Conservation (phyloP, 2,113 vertebrate genomes). For the Engystomops pustulosus region DNA sequence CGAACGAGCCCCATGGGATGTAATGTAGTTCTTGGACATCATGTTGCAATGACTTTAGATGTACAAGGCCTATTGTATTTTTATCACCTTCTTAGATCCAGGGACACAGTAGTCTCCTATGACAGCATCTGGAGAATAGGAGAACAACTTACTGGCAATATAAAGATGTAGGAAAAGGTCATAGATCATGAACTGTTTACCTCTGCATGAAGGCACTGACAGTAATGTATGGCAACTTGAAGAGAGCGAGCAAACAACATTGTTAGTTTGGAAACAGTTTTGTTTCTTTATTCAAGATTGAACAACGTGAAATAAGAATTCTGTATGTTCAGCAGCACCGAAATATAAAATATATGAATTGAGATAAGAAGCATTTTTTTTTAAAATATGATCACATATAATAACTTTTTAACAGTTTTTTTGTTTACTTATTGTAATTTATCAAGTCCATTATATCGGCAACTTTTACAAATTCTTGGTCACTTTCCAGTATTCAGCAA, state of each 20-base stretch:
- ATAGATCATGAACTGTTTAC: constrained; percentile 2
- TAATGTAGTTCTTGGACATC: constrained; percentile 15
- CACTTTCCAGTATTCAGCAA: too few species aligned
- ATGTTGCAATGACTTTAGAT: neutral
- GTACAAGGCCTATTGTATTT: neutral
- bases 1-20: neutral
- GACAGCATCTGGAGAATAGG: constrained; percentile 5
- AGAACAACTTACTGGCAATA: neutral
- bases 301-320: too few species aligned
- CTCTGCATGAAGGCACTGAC: constrained; percentile 1
- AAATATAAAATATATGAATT: too few species aligned
- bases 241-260: too few species aligned
- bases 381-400: too few species aligned
- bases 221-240: neutral
- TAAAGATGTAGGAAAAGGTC: constrained; percentile 29
- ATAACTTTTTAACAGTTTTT: too few species aligned
- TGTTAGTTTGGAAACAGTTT: too few species aligned
- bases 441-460: too few species aligned
- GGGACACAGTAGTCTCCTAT: neutral
- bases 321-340: too few species aligned
- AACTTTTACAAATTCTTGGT: too few species aligned
- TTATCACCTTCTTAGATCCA: neutral
- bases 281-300: neutral
- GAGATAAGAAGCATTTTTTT: too few species aligned
- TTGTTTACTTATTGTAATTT: too few species aligned